A percentile compares a stretch with the other conserved stretches of the same genome.
Conservation (phyloP, 1,140 invertebrate genomes). For the Oscheius sp. region DNA sequence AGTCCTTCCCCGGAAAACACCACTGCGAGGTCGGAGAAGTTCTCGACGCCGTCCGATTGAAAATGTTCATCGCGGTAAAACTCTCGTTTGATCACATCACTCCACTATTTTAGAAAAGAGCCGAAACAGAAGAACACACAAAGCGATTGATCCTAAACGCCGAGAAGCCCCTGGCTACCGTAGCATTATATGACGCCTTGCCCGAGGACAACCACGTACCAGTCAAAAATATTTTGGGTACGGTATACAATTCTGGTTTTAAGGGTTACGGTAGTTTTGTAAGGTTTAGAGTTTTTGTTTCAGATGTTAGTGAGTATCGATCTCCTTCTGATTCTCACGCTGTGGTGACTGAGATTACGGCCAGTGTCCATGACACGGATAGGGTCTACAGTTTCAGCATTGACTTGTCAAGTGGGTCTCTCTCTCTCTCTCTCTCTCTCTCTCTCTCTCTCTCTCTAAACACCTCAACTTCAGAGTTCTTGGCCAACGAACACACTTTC, state of each 20-base stretch:
- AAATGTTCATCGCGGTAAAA: constrained; percentile 16
- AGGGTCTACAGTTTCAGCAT: constrained; percentile 27
- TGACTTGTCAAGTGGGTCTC: constrained; percentile 9
- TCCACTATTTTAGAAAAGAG: constrained; percentile 32
- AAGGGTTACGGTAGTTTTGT: too few species aligned
- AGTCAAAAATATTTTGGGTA: neutral
- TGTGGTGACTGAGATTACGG: constrained; percentile 1
- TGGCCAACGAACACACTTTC: neutral
- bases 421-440: neutral
- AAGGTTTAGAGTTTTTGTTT: too few species aligned
- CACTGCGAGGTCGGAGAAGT: constrained; percentile 33
- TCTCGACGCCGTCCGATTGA: constrained; percentile 17
- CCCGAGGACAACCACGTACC: neutral
- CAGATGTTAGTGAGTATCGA: constrained; percentile 20
- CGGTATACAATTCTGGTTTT: too few species aligned
- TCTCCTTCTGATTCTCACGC: constrained; percentile 1
- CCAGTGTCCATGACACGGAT: constrained; percentile 29
- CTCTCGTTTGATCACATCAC: neutral
- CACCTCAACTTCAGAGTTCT: constrained; percentile 16
- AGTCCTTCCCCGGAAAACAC: constrained; percentile 13
- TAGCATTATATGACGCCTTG: constrained; percentile 19
- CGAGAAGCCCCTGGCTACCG: constrained; percentile 23
- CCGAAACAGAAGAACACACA: constrained; percentile 39
- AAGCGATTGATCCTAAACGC: constrained; percentile 30
- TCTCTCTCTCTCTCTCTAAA: neutral